Conservation (phyloP, 2,113 vertebrate genomes). For the Ailurus styani region DNA sequence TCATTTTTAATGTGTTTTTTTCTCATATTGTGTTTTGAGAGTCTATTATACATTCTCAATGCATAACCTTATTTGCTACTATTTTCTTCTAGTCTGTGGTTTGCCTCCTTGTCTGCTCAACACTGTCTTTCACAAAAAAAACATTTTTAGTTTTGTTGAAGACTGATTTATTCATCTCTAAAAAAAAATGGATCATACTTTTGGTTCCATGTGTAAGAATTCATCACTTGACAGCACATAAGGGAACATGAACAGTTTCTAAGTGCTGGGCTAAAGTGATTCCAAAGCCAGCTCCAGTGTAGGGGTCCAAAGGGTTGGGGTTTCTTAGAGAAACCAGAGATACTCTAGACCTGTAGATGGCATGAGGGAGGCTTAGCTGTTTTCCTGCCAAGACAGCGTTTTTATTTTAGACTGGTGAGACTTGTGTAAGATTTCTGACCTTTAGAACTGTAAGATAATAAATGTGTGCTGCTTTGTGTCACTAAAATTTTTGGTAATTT, state of each 20-base stretch:
- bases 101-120: background rate
- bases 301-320: background rate
- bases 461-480: background rate
- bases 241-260: background rate
- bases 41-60: background rate
- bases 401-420: background rate
- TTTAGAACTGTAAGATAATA: background rate
- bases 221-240: background rate
- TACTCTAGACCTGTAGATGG: too few relatives aligned
- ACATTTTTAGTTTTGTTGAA: background rate
- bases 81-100: background rate
- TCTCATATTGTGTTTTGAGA: background rate
- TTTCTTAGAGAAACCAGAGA: background rate
- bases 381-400: background rate
- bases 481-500: background rate
- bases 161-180: background rate
- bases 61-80: background rate
- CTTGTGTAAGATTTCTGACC: background rate
- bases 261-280: background rate
- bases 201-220: background rate
- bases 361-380: background rate
- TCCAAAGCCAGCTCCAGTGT: background rate
- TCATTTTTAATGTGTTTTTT: background rate
- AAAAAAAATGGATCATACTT: background rate
- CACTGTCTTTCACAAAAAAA: background rate